Evolutionary conservation across 30 jellyfish, hydroid and myxozoan genomes (phyloP), one percentile per base, ranked within the genome.

Genomic region (Hydractinia symbiolongicarpus): DNA sequence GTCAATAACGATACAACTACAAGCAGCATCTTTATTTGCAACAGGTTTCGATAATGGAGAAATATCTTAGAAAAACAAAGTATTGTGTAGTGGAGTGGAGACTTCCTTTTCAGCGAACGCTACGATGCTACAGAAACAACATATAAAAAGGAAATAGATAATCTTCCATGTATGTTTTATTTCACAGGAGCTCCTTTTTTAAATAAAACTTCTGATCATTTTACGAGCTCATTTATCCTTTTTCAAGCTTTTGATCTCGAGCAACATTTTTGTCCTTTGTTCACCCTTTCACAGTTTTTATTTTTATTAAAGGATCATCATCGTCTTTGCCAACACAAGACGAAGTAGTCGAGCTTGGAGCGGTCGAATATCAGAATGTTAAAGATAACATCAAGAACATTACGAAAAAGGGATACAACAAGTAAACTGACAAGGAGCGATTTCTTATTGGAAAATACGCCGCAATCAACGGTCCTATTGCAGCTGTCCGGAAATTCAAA

Each of bases 391-490:
- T 64, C 52, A 64, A 64, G 40, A 64, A 64, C 74, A 64, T 64
- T 44, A 64, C 19, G 74, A 64, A 64, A 64, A 64, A 64, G 40
- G 74, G 74, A 44, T 64, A 64, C 74, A 51, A 4, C 40, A 64
- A 64, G 40, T 64, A n/a, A 1, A 64, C 80, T 20, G 80, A 71
- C 15, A 50, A 50, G 5, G 80, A 71, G n/a, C 44, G 80, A 71
- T 71, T 71, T 71, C 80, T 20, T 4, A 71, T 71, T 71, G 80
- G 80, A 71, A 71, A 71, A 50, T 71, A 71, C 54, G 80, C 80
- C 61, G 80, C 80, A 19, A 71, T 71, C 51, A 55, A 71, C 54
- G 80, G 80, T 53, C 80, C 80, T 20, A 50, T 58, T 14, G 80
- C 80, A 49, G 80, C 80, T 20, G 80, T 71, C 17, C 9, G 61